Conservation (phyloP, 2,113 vertebrate species). For the Oncorhynchus clarkii region DNA sequence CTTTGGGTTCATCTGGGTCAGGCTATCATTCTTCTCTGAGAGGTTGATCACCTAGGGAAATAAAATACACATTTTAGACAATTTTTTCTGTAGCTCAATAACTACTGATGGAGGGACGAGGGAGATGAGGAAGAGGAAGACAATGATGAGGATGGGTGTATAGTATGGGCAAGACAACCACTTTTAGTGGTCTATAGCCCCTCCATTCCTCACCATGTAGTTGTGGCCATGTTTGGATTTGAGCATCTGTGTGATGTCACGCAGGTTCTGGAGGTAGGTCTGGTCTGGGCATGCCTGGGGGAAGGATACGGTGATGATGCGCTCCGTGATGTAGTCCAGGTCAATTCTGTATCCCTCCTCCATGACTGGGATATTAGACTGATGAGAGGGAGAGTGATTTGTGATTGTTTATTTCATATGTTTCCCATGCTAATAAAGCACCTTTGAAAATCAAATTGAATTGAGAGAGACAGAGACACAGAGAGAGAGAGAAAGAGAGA, state of each 20-base stretch:
- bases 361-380: constrained; percentile 67
- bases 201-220: constrained; percentile 79
- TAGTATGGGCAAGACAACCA: constrained; percentile 4
- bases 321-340: constrained; percentile 89
- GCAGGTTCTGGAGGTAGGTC: constrained; percentile 78
- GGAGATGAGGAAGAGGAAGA: background rate
- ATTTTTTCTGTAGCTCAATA: background rate
- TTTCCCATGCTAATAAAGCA: too few relatives aligned
- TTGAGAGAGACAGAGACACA: background rate
- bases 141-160: too few relatives aligned
- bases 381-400: background rate
- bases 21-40: constrained; percentile 80
- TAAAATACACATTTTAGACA: background rate
- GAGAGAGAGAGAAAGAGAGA: background rate
- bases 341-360: constrained; percentile 81
- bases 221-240: constrained; percentile 89
- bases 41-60: constrained; percentile 85
- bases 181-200: too few relatives aligned
- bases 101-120: background rate
- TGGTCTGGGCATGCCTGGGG: constrained; percentile 77
- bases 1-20: constrained; percentile 83
- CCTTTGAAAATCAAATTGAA: too few relatives aligned
- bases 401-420: background rate
- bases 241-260: constrained; percentile 85
- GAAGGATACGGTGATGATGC: constrained; percentile 86